Base-by-base conservation (phyloP, 2,797 vertebrate genomes). In the Leuciscus waleckii region DNA sequence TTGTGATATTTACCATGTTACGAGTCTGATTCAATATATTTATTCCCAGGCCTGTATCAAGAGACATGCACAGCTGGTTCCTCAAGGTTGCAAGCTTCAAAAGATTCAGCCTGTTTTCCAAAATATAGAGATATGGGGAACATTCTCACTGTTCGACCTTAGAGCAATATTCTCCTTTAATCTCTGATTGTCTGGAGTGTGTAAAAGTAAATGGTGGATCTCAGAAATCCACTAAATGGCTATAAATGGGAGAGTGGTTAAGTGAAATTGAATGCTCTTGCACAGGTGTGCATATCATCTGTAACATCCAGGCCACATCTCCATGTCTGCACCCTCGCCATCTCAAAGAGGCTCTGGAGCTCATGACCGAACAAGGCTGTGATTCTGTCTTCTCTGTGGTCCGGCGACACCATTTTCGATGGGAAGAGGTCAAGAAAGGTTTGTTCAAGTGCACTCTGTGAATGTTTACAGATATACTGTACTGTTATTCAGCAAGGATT, bases 321-420 rank as follows among this genome's bases (percentile, higher is more conserved):
- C 98, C 98, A 0, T 99, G 98, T 90, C 96, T 99, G 71, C 98
- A 99, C 37, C 98, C 98, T 6, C 51, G 86, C 0, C 97, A 99
- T 77, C 89, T 99, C 80, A 94, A 93, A 89, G 90, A 95, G 85
- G 96, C 98, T 78, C 91, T 99, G 85, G 92, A 94, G 68, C 94
- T 93, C 90, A 94, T 96, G 83, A 92, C 87, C 0, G 69, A 92
- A 61, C 3, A 91, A 0, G 95, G 93, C 0, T 98, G 90, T 2
- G 96, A 98, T 41, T 99, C 98, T 0, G 96, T 99, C 54, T 99
- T 99, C 91, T 95, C 98, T 0, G 97, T 99, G 65, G 98, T 99
- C 81, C 91, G 98, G 29, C 94, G 96, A 7, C 96, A 99, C 91
- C 95, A 98, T 4, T 99, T 99, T 90, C 96, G 98, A 88, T 99